Evolutionary conservation across 2,888 invertebrate genomes (phyloP).

Genomic region (Physocephala rufipes): DNA sequence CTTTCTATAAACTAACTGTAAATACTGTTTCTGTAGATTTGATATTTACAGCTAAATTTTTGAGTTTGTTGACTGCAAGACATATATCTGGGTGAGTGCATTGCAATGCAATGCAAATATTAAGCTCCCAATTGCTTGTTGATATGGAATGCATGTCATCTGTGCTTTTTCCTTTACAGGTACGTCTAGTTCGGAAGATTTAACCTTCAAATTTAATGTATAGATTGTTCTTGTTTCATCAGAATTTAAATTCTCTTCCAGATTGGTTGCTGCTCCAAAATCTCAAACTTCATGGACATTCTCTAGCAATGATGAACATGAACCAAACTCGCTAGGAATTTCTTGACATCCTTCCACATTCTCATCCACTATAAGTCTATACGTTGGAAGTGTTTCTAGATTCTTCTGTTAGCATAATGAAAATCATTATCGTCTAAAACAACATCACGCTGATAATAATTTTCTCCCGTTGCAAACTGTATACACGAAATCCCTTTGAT

Average conservation of each 20-base stretch:
- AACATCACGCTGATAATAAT: constrained; percentile 22
- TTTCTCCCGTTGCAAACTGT: constrained; percentile 20
- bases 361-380: neutral
- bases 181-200: neutral
- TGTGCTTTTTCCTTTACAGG: constrained; percentile 2
- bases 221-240: neutral
- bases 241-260: no score
- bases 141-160: constrained; percentile 30
- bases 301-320: neutral
- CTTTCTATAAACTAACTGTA: no score
- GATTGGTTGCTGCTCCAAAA: neutral
- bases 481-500: constrained; percentile 28
- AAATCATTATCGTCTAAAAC: constrained; percentile 14
- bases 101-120: constrained; percentile 41
- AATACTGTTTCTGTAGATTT: no score
- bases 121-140: constrained; percentile 39
- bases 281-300: neutral
- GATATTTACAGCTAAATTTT: no score
- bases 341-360: neutral
- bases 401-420: neutral
- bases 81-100: constrained; percentile 38
- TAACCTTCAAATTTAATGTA: neutral
- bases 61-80: constrained; percentile 39
- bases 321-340: neutral
- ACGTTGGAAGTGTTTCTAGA: neutral